Evolutionary conservation across 2,797 vertebrate species (phyloP), one percentile per base, ranked within the genome.

Genomic region (Poecilia velifera): DNA sequence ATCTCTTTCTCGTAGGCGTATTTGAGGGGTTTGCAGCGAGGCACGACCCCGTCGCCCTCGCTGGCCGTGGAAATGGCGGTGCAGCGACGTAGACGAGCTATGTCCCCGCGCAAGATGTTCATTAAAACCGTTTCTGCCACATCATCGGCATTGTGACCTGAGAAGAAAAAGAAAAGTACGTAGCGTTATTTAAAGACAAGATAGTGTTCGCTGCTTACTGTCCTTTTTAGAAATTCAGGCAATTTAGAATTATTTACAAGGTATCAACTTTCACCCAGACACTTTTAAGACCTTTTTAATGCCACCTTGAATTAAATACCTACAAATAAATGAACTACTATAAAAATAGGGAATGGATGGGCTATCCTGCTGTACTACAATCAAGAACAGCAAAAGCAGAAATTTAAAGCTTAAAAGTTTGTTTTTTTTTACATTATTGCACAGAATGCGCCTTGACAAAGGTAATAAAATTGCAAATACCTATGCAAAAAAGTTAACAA

Each of bases 1-100:
- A 98, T 98, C 94, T 98, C 97, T 86, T 98, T 98, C 92, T 98
- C 97, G 1, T 97, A 98, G 2, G 97, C 96, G 1, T 98, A 96
- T 83, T 97, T 96, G 75, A 98, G 94, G 0, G 97, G 97, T 80
- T 98, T 97, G 93, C 97, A 97, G 18, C 97, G 96, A 0, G 97
- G 97, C 25, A 98, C 95, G 0, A 96, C 95, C 0, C 96, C 96
- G 0, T 96, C 95, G 0, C 95, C 95, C 62, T 97, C 97, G 0
- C 96, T 96, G 66, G 94, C 87, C 0, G 96, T 95, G 7, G 96
- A 95, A 88, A 97, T 96, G 57, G 95, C 91, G 0, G 96, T 96
- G 91, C 96, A 97, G 74, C 95, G 97, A 5, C 95, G 94, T 4
- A 98, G 95, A 14, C 97, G 94, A 3, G 96, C 97, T 0, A 97